Evolutionary conservation across 2,113 vertebrate genomes (phyloP).

Genomic region (Montifringilla adamsi): DNA sequence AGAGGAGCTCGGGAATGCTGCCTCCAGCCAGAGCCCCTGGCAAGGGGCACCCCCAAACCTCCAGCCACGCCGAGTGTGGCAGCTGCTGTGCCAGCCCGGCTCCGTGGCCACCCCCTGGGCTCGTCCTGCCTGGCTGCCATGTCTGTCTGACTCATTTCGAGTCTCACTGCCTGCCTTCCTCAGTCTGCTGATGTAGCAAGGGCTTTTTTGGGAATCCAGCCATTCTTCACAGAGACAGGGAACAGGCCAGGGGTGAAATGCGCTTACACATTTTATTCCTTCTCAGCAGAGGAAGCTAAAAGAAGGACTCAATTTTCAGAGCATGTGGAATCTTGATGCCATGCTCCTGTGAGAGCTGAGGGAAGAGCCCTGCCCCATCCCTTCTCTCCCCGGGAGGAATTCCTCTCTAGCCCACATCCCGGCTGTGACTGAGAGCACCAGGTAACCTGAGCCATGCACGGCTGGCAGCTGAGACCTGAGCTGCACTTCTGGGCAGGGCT

Average conservation of each 20-base stretch:
- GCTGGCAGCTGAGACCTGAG: not conserved
- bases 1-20: not conserved
- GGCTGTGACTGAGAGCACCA: not conserved
- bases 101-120: fast-evolving
- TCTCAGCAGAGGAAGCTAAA: not conserved
- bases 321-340: not conserved
- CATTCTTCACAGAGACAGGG: not conserved
- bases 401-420: not conserved
- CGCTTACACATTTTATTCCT: not conserved
- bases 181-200: not conserved
- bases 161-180: not conserved
- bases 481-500: fast-evolving
- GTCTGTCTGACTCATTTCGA: not conserved
- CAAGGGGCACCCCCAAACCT: not conserved
- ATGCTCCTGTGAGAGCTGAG: not conserved
- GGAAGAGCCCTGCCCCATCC: not conserved
- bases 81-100: not conserved
- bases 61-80: no score
- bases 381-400: not conserved
- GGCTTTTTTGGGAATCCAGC: not conserved
- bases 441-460: not conserved
- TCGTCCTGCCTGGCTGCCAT: fast-evolving
- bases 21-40: not conserved
- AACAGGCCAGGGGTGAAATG: not conserved
- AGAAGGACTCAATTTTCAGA: not conserved